Evolutionary conservation across 2,113 vertebrate genomes (phyloP), one percentile per base, ranked within the genome.

Genomic region (Onychostruthus taczanowskii): DNA sequence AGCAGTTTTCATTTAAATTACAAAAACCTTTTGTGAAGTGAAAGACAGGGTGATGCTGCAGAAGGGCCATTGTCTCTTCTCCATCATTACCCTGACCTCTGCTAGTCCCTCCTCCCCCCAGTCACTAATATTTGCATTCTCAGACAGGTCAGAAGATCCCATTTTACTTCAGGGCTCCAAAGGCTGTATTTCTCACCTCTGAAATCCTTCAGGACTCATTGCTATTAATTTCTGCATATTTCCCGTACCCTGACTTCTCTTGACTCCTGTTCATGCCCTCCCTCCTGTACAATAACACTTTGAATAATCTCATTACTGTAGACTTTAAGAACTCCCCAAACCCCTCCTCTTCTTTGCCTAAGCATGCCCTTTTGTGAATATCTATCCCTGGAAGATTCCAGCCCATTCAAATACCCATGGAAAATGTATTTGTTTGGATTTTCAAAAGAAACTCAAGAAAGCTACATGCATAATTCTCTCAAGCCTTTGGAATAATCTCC

Each of bases 1-100:
- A 53, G 62, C 81, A 77, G 82, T 59, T 88, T 74, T 77, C 63
- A 93, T 95, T 94, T 90, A 85, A 95, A 94, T 96, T 55, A 94
- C 92, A 94, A 94, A 95, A 50, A 6, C 50, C 55, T 69, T 83
- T 41, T 74, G 72, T 81, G 68, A 93, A 72, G 75, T 90, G 79
- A 90, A 84, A 95, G 81, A 39, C 31, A 46, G 58, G 55, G 63
- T 47, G 58, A 84, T 90, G 84, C 70, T 95, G 93, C 90, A 88
- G 73, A 91, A 31, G n/a, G 33, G 26, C 63, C 61, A 70, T 63
- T 91, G 75, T 83, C 70, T 47, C 76, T 22, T 44, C n/a, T 47
- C 30, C 31, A 8, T 31, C 46, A 26, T 1, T 13, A 67, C 33
- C 28, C 59, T 84, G 93, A 96, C 91, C 78, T 91, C 78, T 55